Base-by-base conservation (phyloP, 2,113 vertebrate genomes). In the Typhlomys cinereus region DNA sequence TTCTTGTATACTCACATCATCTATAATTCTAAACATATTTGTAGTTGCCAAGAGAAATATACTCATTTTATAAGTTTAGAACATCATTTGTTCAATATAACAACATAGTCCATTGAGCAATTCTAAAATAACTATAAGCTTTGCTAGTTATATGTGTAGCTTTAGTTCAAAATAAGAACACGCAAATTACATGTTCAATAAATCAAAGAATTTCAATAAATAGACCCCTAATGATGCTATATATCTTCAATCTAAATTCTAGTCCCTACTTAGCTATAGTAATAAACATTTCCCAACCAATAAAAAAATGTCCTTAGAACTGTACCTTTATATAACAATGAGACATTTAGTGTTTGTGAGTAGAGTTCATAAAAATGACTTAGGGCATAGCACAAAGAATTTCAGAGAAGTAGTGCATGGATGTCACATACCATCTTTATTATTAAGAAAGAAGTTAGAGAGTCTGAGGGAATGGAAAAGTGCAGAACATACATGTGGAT, bases 101-200 rank as follows among this genome's bases (percentile, higher is more conserved):
- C 64, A 96, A 92, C 5, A 69, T 80, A 94, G 95, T 84, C 31
- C n/a, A 93, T 2, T 94, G 93, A 96, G 6, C 12, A 94, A 93
- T 67, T 85, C 48, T 64, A 79, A 93, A 25, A 79, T 73, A 96
- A 94, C 62, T 92, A 69, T 29, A 92, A 11, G 62, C 5, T 78
- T 84, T 90, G 18, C 10, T 86, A 73, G 46, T 48, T 93, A 94
- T 93, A 85, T 73, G 66, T 48, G 95, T 96, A n/a, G 7, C 41
- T 96, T 96, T 92, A 10, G 8, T 96, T 96, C 84, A n/a, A n/a
- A n/a, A n/a, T n/a, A n/a, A n/a, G n/a, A n/a, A n/a, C n/a, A n/a
- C n/a, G n/a, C n/a, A n/a, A n/a, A n/a, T n/a, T n/a, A n/a, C n/a
- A 18, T 79, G 41, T 18, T 59, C 7, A 79, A 14, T 6, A 79